These are phyloP conservation scores for Pseudochaenichthys georgianus DNA, from an alignment of 2,797 vertebrate genomes.

Conservation along the genomic window DNA sequence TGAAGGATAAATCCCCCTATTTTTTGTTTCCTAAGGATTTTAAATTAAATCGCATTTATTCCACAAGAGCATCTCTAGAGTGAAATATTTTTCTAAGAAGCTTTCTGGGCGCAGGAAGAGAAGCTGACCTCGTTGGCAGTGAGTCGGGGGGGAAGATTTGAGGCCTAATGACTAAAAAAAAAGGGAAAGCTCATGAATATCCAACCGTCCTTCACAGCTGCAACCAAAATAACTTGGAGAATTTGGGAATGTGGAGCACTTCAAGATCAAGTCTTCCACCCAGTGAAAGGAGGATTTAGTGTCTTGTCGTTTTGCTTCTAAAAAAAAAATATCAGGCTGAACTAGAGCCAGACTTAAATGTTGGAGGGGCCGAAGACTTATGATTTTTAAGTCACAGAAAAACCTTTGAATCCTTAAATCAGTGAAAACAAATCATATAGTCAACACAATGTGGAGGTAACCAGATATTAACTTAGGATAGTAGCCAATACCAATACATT, in stretches of 20 bases:
- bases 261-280: conserved; percentile 49
- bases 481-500: no score
- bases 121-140: conserved; percentile 60
- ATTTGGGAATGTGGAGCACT: conserved; percentile 66
- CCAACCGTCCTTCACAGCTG: conserved; percentile 51
- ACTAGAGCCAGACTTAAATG: not conserved
- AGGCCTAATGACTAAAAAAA: conserved; percentile 59
- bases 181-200: conserved; percentile 63
- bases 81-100: conserved; percentile 34
- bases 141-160: conserved; percentile 44
- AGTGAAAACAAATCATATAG: no score
- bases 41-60: conserved; percentile 8
- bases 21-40: not conserved
- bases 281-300: conserved; percentile 59
- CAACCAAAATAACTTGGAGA: conserved; percentile 57
- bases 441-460: no score
- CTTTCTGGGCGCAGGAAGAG: conserved; percentile 31
- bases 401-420: no score
- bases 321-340: not conserved
- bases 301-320: conserved; percentile 25
- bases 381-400: no score
- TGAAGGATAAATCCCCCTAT: not conserved
- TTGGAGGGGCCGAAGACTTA: no score
- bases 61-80: conserved; percentile 17
- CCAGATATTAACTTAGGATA: no score